Percentiles rank a stretch among this genome's conserved stretches.
phyloP scores from a whole-genome alignment of 1,140 invertebrate genomes.

The Asbolus verrucosus region DNA sequence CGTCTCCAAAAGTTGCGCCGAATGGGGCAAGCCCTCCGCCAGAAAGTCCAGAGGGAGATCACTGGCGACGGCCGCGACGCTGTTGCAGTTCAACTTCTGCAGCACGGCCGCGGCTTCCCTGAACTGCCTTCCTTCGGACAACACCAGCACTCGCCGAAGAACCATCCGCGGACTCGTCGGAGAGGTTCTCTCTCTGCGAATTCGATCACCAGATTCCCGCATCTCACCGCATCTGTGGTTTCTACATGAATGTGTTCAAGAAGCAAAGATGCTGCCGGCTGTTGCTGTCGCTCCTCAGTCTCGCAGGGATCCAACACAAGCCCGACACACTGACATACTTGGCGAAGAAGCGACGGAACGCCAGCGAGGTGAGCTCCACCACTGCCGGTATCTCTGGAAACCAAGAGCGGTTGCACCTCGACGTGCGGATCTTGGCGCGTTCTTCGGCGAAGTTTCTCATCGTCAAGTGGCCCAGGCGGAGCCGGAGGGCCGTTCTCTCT shows the following conservation, averaged over 20 bases:
- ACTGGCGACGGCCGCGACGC: conserved; percentile 76
- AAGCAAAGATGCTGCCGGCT: conserved; percentile 12
- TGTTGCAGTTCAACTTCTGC: conserved; percentile 78
- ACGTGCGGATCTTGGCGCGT: background rate
- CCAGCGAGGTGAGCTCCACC: background rate
- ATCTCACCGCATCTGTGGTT: conserved; percentile 50
- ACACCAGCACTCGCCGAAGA: conserved; percentile 76
- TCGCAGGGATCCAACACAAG: conserved; percentile 22
- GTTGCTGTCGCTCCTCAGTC: too few species aligned
- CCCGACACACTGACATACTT: conserved; percentile 56
- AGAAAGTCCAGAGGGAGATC: conserved; percentile 89
- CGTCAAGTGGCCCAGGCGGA: conserved; percentile 47
- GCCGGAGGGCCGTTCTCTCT: conserved; percentile 50
- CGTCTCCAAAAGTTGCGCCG: conserved; percentile 86
- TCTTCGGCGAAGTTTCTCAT: conserved; percentile 47
- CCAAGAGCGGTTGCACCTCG: conserved; percentile 16
- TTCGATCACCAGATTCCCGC: conserved; percentile 62
- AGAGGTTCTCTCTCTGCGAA: conserved; percentile 59
- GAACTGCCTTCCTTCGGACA: conserved; percentile 84
- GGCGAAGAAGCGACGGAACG: background rate
- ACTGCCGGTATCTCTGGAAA: conserved; percentile 5
- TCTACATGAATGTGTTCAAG: conserved; percentile 14
- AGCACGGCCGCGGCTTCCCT: conserved; percentile 83
- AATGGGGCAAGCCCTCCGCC: conserved; percentile 88
- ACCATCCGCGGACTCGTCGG: conserved; percentile 77